phyloP scores from a whole-genome alignment of 2,888 invertebrate species.

The Mesodorylaimus sp. region DNA sequence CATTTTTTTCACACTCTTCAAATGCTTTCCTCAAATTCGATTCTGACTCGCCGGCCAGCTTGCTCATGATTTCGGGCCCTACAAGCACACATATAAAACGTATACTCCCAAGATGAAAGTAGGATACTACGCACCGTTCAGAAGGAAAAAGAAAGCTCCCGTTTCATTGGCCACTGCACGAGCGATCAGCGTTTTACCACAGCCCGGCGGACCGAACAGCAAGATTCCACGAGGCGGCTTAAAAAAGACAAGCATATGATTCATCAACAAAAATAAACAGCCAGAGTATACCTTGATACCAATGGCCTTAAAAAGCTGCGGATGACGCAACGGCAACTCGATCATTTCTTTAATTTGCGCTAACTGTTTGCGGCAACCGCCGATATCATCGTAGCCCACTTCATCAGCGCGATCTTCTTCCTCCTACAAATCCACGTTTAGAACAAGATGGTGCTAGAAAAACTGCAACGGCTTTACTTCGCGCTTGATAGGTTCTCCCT shows the following conservation, averaged over 20 bases:
- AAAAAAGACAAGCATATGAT: too few species aligned
- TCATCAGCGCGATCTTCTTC: slow-evolving; percentile 94
- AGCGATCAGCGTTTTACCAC: slow-evolving; percentile 94
- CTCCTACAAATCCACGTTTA: too few species aligned
- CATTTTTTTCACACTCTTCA: slow-evolving; percentile 97
- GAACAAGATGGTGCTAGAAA: too few species aligned
- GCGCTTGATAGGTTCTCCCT: slow-evolving; percentile 92
- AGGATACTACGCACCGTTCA: slow-evolving; percentile 48
- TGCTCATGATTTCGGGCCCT: slow-evolving; percentile 99
- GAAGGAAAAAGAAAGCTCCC: slow-evolving; percentile 96
- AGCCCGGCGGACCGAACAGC: slow-evolving; percentile 87
- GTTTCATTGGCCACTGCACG: slow-evolving; percentile 98
- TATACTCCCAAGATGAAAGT: too few species aligned
- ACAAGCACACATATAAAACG: too few species aligned
- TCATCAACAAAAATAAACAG: too few species aligned
- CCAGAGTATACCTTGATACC: slow-evolving; percentile 72
- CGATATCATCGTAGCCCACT: slow-evolving; percentile 97
- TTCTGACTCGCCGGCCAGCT: slow-evolving; percentile 95
- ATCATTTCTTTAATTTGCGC: slow-evolving; percentile 99
- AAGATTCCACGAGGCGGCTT: too few species aligned
- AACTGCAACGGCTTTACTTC: too few species aligned
- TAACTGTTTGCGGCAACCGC: slow-evolving; percentile 91
- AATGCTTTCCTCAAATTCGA: slow-evolving; percentile 96
- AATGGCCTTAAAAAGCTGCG: slow-evolving; percentile 95
- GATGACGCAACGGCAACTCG: slow-evolving; percentile 87